Evolutionary conservation across 2,888 invertebrate species (phyloP).

Genomic region (Ectemnius continuus): DNA sequence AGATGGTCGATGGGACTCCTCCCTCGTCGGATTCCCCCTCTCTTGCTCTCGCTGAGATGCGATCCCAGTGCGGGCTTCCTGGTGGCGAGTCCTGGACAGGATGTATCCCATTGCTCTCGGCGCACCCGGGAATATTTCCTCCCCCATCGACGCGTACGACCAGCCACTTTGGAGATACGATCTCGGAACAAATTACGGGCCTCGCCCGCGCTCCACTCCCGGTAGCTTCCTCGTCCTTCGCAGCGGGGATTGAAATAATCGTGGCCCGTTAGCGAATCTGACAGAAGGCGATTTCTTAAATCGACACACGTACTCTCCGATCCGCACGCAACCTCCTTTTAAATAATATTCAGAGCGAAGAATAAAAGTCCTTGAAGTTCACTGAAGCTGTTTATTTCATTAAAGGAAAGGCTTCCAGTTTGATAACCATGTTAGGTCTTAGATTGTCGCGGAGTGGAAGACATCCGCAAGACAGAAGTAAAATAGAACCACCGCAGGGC

Average conservation of each 20-base stretch:
- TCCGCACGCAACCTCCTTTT: not conserved
- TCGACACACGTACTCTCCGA: slow-evolving; percentile 43
- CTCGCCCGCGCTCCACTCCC: slow-evolving; percentile 49
- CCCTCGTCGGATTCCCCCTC: slow-evolving; percentile 41
- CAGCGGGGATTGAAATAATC: slow-evolving; percentile 71
- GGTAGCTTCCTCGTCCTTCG: slow-evolving; percentile 54
- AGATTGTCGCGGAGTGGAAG: no score
- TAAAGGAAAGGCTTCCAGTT: not conserved
- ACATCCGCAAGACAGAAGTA: no score
- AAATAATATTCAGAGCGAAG: no score
- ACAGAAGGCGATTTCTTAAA: slow-evolving; percentile 50
- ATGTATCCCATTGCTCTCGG: slow-evolving; percentile 46
- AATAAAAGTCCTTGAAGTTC: no score
- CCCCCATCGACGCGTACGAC: slow-evolving; percentile 56
- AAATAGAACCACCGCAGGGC: no score
- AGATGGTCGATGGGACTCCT: slow-evolving; percentile 55
- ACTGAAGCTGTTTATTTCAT: no score
- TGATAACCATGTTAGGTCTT: not conserved
- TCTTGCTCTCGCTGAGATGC: not conserved
- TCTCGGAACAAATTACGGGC: slow-evolving; percentile 76
- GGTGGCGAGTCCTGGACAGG: slow-evolving; percentile 36
- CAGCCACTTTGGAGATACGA: slow-evolving; percentile 76
- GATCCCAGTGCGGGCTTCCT: slow-evolving; percentile 34
- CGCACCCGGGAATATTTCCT: slow-evolving; percentile 57
- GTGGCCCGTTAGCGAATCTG: slow-evolving; percentile 62